A percentile compares a stretch with the other conserved stretches of the same genome.
Evolutionary conservation across 2,113 vertebrate genomes (phyloP).

Genomic region (Equus quagga): DNA sequence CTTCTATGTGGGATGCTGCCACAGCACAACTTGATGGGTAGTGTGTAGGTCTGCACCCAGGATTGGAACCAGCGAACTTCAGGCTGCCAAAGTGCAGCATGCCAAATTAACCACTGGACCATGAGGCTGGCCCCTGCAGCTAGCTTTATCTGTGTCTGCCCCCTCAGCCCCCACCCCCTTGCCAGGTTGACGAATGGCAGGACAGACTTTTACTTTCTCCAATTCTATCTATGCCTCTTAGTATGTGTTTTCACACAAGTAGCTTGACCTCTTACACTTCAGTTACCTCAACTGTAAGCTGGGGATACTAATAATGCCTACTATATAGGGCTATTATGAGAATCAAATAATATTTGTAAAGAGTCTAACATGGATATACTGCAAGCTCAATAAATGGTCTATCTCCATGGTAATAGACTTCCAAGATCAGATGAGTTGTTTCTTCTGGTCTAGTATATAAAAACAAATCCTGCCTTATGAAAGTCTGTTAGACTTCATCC

Average conservation of each 20-base stretch:
- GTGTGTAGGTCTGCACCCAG: too few species aligned
- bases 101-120: too few species aligned
- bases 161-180: not conserved
- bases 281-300: not conserved
- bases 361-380: not conserved
- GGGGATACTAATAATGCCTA: not conserved
- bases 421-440: not conserved
- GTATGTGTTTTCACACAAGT: not conserved
- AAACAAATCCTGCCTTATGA: not conserved
- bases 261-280: not conserved
- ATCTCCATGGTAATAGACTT: not conserved
- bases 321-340: not conserved
- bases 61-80: too few species aligned
- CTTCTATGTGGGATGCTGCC: too few species aligned
- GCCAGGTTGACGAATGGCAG: not conserved
- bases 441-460: not conserved
- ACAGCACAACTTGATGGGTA: too few species aligned
- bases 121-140: not conserved
- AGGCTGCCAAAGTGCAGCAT: too few species aligned
- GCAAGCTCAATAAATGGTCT: not conserved
- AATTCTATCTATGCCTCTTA: not conserved
- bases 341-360: constrained; percentile 19
- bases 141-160: not conserved
- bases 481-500: constrained; percentile 8
- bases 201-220: not conserved